phyloP scores from a whole-genome alignment of 2,797 vertebrate species.

The Iguana delicatissima region DNA sequence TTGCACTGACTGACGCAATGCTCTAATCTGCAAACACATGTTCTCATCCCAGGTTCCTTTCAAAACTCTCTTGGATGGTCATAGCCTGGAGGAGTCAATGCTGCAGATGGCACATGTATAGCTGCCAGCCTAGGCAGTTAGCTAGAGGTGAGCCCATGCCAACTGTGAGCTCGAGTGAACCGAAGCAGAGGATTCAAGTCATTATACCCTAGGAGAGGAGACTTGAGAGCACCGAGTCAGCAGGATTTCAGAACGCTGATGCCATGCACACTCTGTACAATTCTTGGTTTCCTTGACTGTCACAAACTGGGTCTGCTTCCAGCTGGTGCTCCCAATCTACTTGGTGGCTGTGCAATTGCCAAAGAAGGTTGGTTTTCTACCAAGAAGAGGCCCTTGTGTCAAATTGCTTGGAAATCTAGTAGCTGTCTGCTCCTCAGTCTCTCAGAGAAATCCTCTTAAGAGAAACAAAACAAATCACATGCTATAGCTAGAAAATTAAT shows the following conservation, averaged over 20 bases:
- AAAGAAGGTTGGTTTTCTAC: not conserved
- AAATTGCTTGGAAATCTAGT: not conserved
- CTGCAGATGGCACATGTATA: not conserved
- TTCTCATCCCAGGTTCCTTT: not conserved
- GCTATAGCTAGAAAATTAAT: not conserved
- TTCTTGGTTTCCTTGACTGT: not conserved
- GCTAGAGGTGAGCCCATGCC: not conserved
- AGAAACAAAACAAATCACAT: not conserved
- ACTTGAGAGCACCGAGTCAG: not conserved
- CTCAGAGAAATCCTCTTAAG: not conserved
- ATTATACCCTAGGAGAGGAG: not conserved
- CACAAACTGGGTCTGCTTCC: not conserved
- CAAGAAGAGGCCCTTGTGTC: not conserved
- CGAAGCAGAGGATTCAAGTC: not conserved
- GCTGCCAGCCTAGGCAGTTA: not conserved
- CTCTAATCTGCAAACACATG: constrained; percentile 26
- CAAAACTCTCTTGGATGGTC: not conserved
- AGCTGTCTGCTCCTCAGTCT: not conserved
- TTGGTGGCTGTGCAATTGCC: not conserved
- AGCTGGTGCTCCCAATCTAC: not conserved
- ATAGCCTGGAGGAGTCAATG: not conserved
- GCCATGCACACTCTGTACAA: not conserved
- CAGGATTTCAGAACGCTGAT: not conserved
- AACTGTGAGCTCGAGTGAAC: not conserved
- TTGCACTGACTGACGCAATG: not conserved